Percentiles rank a stretch among this genome's conserved stretches.
Evolutionary conservation across 2,797 vertebrate species (phyloP).

Genomic region (Malacoraja senta): DNA sequence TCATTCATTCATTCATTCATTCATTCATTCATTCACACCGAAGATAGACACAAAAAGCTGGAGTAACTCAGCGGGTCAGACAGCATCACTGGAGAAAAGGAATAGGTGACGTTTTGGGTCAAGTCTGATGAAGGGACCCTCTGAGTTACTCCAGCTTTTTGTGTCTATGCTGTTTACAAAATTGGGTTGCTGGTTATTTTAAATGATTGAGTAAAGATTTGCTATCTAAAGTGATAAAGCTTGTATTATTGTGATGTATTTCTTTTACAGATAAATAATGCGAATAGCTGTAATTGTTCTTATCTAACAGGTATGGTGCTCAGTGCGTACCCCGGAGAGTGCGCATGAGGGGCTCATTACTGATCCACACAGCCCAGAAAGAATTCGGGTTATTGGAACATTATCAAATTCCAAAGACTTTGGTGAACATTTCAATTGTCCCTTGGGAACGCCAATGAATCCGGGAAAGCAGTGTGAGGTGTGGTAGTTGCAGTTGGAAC

Average conservation of each 20-base stretch:
- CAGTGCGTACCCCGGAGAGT: constrained; percentile 86
- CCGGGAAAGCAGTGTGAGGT: constrained; percentile 84
- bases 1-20: too few relatives aligned
- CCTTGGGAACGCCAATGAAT: constrained; percentile 81
- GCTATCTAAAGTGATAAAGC: background rate
- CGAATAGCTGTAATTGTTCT: background rate
- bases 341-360: constrained; percentile 92
- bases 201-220: background rate
- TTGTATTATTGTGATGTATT: background rate
- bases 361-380: constrained; percentile 89
- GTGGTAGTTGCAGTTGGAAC: constrained; percentile 65
- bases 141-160: too few relatives aligned
- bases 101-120: too few relatives aligned
- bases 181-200: background rate
- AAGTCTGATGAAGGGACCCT: too few relatives aligned
- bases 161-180: background rate
- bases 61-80: too few relatives aligned
- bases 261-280: background rate
- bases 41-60: too few relatives aligned
- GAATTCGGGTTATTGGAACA: constrained; percentile 85
- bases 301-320: constrained; percentile 84
- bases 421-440: constrained; percentile 78
- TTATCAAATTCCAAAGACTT: constrained; percentile 93
- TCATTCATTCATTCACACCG: too few relatives aligned
- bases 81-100: too few relatives aligned